Evolutionary conservation across 1,140 invertebrate genomes (phyloP).

Genomic region (Nomia melanderi): DNA sequence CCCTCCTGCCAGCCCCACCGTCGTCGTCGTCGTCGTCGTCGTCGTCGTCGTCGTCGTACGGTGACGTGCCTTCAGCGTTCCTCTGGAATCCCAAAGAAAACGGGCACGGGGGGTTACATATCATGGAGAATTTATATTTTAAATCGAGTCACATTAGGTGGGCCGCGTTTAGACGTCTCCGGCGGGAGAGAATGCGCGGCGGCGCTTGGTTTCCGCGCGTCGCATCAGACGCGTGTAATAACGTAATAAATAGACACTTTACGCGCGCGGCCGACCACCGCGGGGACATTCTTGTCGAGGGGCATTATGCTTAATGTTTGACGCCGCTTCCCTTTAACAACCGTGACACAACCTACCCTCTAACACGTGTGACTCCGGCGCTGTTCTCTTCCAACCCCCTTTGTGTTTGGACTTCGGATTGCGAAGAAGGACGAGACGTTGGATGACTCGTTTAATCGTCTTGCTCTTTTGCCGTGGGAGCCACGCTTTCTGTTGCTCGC

Average conservation of each 20-base stretch:
- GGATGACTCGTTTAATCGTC: slow-evolving; percentile 37
- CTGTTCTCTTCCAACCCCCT: neutral
- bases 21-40: neutral
- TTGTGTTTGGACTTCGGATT: slow-evolving; percentile 42
- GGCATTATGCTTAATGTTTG: slow-evolving; percentile 76
- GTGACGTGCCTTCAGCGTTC: slow-evolving; percentile 28
- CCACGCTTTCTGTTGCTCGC: neutral
- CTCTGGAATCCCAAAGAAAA: slow-evolving; percentile 62
- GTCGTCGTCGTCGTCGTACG: neutral
- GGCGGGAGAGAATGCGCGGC: slow-evolving; percentile 50
- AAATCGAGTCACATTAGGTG: slow-evolving; percentile 76
- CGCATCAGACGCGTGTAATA: slow-evolving; percentile 77
- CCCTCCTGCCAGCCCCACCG: neutral
- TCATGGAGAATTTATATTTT: slow-evolving; percentile 78
- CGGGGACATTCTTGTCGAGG: slow-evolving; percentile 71
- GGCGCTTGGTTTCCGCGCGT: slow-evolving; percentile 58
- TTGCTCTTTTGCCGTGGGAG: neutral
- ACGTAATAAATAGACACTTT: slow-evolving; percentile 79
- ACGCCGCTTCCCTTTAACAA: slow-evolving; percentile 68
- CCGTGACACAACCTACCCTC: slow-evolving; percentile 6
- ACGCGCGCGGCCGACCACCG: slow-evolving; percentile 63
- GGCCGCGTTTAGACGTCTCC: slow-evolving; percentile 61
- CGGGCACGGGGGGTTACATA: slow-evolving; percentile 66
- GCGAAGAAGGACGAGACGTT: slow-evolving; percentile 9
- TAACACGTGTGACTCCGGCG: slow-evolving; percentile 9